Conservation (phyloP, 2,888 invertebrate genomes). For the Nudaria mundana region DNA sequence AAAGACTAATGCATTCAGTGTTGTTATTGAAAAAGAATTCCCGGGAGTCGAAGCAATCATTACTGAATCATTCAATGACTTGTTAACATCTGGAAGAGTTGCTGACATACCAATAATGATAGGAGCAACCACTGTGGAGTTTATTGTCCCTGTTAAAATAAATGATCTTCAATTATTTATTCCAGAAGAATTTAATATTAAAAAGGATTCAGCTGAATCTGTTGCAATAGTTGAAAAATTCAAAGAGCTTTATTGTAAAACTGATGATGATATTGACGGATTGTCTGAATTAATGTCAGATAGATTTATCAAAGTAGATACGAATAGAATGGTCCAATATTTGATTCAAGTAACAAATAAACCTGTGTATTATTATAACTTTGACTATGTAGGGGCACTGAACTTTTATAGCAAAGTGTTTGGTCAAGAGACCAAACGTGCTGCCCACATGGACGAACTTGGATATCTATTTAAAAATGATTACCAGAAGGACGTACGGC, state of each 20-base stretch:
- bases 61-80: constrained; percentile 56
- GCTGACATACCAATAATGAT: constrained; percentile 65
- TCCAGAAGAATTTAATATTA: constrained; percentile 53
- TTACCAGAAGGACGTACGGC: constrained; percentile 49
- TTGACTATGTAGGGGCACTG: constrained; percentile 65
- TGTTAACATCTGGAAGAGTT: constrained; percentile 60
- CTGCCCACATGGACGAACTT: constrained; percentile 63
- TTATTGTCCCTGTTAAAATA: constrained; percentile 35
- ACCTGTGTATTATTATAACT: constrained; percentile 66
- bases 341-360: constrained; percentile 55
- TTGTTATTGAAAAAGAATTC: constrained; percentile 67
- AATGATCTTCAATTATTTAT: constrained; percentile 60
- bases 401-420: constrained; percentile 47
- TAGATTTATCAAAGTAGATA: constrained; percentile 47
- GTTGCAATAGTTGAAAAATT: constrained; percentile 51
- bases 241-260: constrained; percentile 58
- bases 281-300: constrained; percentile 62
- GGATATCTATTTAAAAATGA: constrained; percentile 66
- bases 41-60: constrained; percentile 57
- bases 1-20: constrained; percentile 31
- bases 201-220: constrained; percentile 50
- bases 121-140: constrained; percentile 55
- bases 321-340: constrained; percentile 60
- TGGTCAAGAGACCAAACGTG: constrained; percentile 36
- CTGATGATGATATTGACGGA: constrained; percentile 39